These are phyloP conservation scores for Anthopleura xanthogrammica DNA, from an alignment of 92 coral and sea anemone genomes.

Conservation along the genomic window DNA sequence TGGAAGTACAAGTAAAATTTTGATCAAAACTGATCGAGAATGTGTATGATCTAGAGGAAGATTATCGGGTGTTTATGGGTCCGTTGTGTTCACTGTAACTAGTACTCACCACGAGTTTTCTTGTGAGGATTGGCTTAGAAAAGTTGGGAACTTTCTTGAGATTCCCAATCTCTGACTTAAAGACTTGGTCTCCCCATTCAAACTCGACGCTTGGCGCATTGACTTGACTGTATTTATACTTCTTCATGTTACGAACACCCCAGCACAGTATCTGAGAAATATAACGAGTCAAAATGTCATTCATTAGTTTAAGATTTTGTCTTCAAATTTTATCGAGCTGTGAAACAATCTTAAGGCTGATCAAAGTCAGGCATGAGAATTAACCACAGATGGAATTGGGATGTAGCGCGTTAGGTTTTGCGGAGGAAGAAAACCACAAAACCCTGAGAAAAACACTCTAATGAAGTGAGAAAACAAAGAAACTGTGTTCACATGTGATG, in stretches of 20 bases:
- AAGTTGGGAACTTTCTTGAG: slow-evolving; percentile 76
- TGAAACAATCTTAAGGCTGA: not conserved
- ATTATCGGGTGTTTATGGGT: too few species aligned
- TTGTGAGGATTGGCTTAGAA: slow-evolving; percentile 45
- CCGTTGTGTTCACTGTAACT: not conserved
- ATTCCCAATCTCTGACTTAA: slow-evolving; percentile 57
- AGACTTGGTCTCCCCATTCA: slow-evolving; percentile 58
- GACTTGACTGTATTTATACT: slow-evolving; percentile 35
- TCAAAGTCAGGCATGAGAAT: too few species aligned
- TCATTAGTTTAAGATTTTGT: too few species aligned
- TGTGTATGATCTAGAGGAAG: not conserved
- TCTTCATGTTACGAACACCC: slow-evolving; percentile 84
- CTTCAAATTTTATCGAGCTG: too few species aligned
- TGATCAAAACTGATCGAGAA: too few species aligned
- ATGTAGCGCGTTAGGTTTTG: too few species aligned
- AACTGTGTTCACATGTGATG: too few species aligned
- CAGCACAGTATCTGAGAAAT: slow-evolving; percentile 62
- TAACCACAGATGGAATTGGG: too few species aligned
- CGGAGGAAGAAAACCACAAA: too few species aligned
- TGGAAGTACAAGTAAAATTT: too few species aligned
- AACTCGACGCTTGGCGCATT: slow-evolving; percentile 75
- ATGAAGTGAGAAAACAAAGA: too few species aligned
- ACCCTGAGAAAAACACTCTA: too few species aligned
- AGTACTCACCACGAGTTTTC: slow-evolving; percentile 41
- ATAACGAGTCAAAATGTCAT: not conserved